Conservation (phyloP, 2,797 vertebrate species). For the Microhierax caerulescens region DNA sequence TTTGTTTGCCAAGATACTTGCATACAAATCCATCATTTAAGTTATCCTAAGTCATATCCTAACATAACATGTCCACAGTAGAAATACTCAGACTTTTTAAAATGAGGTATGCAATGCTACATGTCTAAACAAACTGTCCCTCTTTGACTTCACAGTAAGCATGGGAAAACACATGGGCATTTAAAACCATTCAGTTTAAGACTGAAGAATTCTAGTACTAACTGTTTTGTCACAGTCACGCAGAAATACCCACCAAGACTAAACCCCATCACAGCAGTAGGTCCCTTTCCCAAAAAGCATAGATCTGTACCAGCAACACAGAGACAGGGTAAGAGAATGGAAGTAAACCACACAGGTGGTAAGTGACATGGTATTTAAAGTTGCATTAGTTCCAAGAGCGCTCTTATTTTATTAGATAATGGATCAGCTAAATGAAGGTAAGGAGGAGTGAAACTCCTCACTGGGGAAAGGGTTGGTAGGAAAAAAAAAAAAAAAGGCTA, state of each 20-base stretch:
- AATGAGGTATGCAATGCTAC: not conserved
- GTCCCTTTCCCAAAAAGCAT: not conserved
- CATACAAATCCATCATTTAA: not conserved
- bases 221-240: not conserved
- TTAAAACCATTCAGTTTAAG: not conserved
- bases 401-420: not conserved
- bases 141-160: not conserved
- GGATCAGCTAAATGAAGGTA: not conserved
- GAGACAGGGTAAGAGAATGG: not conserved
- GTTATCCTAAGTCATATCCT: not conserved
- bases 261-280: not conserved
- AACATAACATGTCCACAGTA: rapidly evolving
- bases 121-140: not conserved
- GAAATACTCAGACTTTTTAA: not conserved
- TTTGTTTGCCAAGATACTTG: not conserved
- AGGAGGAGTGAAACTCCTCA: not conserved
- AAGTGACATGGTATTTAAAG: not conserved
- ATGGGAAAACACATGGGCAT: not conserved
- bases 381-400: not conserved
- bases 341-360: not conserved
- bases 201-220: not conserved
- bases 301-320: not conserved
- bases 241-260: not conserved
- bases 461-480: not conserved
- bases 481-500: not conserved